A percentile compares a stretch with the other conserved stretches of the same genome.
These are phyloP conservation scores for Sciurus niger DNA, from an alignment of 2,113 vertebrate species.

Conservation along the genomic window DNA sequence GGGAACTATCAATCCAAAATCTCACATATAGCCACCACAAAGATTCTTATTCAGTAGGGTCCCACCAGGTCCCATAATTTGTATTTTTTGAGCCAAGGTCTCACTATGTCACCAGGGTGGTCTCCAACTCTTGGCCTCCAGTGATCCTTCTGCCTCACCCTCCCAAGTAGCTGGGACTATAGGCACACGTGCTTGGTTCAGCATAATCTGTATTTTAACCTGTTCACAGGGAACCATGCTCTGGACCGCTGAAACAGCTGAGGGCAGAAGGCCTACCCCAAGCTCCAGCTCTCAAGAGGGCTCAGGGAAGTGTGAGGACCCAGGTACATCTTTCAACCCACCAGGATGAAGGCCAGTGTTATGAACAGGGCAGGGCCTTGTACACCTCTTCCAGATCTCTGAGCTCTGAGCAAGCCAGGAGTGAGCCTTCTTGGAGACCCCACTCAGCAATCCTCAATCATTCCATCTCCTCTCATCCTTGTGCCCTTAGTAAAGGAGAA, in stretches of 20 bases:
- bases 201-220: neutral
- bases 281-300: neutral
- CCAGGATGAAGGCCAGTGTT: neutral
- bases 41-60: neutral
- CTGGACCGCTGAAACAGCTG: neutral
- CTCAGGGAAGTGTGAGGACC: neutral
- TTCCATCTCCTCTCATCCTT: neutral
- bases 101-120: neutral
- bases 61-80: neutral
- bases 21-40: neutral
- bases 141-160: neutral
- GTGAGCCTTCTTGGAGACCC: fast-evolving
- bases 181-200: neutral
- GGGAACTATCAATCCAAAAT: neutral
- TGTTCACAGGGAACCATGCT: neutral
- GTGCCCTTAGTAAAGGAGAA: constrained; percentile 32
- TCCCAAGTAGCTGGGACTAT: neutral
- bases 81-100: neutral
- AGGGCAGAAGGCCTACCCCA: neutral
- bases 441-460: neutral
- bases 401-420: neutral
- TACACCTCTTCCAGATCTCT: neutral
- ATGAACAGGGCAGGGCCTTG: fast-evolving
- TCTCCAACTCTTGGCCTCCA: neutral
- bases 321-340: neutral